phyloP scores from a whole-genome alignment of 2,113 vertebrate genomes.

The Protobothrops flavoviridis region DNA sequence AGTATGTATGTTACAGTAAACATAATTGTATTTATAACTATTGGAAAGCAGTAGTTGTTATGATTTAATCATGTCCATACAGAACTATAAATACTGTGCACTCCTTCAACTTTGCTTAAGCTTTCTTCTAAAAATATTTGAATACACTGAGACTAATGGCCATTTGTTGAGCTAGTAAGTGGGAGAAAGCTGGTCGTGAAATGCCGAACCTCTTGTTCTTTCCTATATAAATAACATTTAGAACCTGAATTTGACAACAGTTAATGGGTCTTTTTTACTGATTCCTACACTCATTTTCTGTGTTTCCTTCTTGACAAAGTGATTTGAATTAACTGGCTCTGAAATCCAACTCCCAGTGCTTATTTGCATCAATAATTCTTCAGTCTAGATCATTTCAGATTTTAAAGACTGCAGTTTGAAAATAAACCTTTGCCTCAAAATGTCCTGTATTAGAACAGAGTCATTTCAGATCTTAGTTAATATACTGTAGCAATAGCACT shows the following conservation, averaged over 20 bases:
- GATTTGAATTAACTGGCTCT: neutral
- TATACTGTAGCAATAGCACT: neutral
- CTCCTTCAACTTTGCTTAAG: neutral
- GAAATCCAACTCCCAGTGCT: neutral
- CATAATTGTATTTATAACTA: neutral
- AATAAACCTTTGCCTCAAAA: neutral
- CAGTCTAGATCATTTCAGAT: neutral
- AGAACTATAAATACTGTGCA: neutral
- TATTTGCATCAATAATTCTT: neutral
- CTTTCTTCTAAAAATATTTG: neutral
- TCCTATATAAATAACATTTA: neutral
- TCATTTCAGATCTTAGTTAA: neutral
- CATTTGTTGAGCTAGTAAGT: neutral
- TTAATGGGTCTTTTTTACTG: neutral
- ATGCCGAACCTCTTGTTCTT: neutral
- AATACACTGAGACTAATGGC: neutral
- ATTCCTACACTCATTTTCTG: neutral
- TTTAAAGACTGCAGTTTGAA: neutral
- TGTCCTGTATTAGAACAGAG: neutral
- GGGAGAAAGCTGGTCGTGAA: neutral
- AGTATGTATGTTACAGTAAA: neutral
- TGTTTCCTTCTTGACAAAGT: neutral
- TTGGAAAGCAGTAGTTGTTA: neutral
- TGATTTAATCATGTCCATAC: neutral
- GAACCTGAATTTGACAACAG: neutral